phyloP scores from a whole-genome alignment of 2,113 vertebrate species.

The Lethenteron reissneri region DNA sequence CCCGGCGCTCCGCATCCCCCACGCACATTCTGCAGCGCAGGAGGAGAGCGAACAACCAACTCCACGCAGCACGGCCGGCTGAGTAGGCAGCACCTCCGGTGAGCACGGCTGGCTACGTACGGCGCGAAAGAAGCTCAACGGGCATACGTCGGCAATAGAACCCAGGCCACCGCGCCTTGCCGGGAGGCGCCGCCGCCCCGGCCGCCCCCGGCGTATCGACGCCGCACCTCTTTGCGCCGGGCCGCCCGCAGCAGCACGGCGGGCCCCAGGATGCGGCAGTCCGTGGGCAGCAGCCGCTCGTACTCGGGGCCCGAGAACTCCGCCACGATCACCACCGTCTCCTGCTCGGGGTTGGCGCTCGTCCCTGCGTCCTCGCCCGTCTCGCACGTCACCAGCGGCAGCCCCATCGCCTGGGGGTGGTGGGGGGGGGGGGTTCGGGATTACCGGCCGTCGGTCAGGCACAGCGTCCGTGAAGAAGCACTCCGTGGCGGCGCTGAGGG shows the following conservation, averaged over 20 bases:
- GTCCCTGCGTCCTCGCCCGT: too few species aligned
- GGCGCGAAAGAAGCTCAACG: not conserved
- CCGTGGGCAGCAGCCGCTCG: not conserved
- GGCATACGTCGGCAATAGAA: not conserved
- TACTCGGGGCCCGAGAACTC: not conserved
- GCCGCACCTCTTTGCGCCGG: not conserved
- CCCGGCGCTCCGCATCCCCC: too few species aligned
- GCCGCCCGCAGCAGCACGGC: not conserved
- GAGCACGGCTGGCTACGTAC: not conserved
- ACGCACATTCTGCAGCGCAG: too few species aligned
- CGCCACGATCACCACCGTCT: not conserved
- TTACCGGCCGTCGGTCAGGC: too few species aligned
- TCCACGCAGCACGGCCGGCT: not conserved
- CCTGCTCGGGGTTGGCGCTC: not conserved
- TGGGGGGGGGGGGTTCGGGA: too few species aligned
- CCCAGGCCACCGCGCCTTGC: not conserved
- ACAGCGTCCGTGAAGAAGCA: too few species aligned
- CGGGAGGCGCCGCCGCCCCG: not conserved
- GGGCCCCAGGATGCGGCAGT: not conserved
- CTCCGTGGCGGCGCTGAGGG: too few species aligned
- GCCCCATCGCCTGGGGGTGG: too few species aligned
- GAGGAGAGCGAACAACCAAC: not conserved
- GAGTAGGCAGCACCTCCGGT: not conserved
- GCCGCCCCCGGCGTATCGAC: not conserved
- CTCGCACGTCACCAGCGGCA: too few species aligned